Conservation (phyloP, 92 coral and sea anemone genomes). For the Desmophyllum pertusum region DNA sequence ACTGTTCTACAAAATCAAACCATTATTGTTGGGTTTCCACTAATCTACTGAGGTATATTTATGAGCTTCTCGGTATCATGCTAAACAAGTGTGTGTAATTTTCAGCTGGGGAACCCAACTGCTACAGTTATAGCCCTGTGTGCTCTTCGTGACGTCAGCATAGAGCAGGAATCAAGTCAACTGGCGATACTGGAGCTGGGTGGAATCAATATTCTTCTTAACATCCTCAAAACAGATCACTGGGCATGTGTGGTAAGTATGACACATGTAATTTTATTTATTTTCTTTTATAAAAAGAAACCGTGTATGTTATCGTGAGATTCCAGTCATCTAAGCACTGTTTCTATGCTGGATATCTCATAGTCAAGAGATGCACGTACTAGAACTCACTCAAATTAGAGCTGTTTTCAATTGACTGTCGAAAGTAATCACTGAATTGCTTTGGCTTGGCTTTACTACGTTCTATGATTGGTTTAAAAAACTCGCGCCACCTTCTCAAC, state of each 20-base stretch:
- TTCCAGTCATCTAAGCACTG: no score
- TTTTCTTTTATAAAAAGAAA: neutral
- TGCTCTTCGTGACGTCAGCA: slow-evolving; percentile 79
- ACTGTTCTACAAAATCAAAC: neutral
- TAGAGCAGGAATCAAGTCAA: slow-evolving; percentile 77
- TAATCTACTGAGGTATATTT: neutral
- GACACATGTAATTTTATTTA: neutral
- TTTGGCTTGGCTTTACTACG: no score
- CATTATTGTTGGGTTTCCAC: neutral
- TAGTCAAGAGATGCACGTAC: no score
- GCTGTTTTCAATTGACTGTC: no score
- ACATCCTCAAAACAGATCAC: slow-evolving; percentile 79
- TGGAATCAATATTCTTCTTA: slow-evolving; percentile 74
- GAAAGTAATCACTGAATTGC: no score
- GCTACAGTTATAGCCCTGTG: slow-evolving; percentile 92
- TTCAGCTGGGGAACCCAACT: slow-evolving; percentile 91
- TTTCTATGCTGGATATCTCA: no score
- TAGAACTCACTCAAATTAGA: no score
- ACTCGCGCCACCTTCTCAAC: no score
- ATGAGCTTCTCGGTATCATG: neutral
- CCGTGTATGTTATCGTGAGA: neutral
- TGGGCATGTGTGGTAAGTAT: slow-evolving; percentile 84
- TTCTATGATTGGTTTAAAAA: no score
- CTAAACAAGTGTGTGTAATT: neutral
- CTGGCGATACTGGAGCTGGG: slow-evolving; percentile 74